These are phyloP conservation scores for Lagria hirta DNA, from an alignment of 2,888 invertebrate species.

Conservation along the genomic window DNA sequence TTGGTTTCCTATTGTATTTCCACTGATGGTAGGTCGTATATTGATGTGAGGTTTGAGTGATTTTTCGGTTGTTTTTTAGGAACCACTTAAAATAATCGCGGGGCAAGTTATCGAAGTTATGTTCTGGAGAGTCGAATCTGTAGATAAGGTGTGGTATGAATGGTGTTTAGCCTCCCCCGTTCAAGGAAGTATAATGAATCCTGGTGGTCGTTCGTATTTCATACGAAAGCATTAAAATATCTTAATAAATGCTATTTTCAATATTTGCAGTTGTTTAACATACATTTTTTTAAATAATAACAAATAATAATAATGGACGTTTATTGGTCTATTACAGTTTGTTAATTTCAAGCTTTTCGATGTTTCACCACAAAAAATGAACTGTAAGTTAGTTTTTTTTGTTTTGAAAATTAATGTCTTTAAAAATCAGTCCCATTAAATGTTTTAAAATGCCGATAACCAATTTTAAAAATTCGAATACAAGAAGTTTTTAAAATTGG, in stretches of 20 bases:
- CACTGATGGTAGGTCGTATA: conserved; percentile 66
- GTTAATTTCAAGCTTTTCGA: too few species aligned
- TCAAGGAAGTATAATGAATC: conserved; percentile 65
- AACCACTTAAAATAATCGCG: conserved; percentile 70
- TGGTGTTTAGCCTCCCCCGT: conserved; percentile 76
- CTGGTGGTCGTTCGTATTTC: conserved; percentile 71
- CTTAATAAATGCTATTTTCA: not conserved
- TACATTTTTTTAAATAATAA: conserved; percentile 9
- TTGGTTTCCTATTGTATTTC: conserved; percentile 98
- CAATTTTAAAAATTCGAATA: too few species aligned
- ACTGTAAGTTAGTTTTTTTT: too few species aligned
- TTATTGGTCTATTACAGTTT: too few species aligned
- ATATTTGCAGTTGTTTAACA: too few species aligned
- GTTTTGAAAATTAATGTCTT: too few species aligned
- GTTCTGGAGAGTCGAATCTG: conserved; percentile 82
- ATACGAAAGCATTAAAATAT: conserved; percentile 54
- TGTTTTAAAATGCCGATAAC: too few species aligned
- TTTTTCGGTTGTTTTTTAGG: conserved; percentile 54
- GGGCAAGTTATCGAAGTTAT: conserved; percentile 74
- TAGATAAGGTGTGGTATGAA: conserved; percentile 93
- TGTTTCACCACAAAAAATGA: too few species aligned
- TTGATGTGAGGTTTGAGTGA: not conserved
- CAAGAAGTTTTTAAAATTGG: too few species aligned
- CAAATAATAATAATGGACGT: too few species aligned
- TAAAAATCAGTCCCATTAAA: too few species aligned